Percentiles rank a stretch among this genome's conserved stretches.
phyloP scores from a whole-genome alignment of 2,797 vertebrate species.

The Acrossocheilus fasciatus region DNA sequence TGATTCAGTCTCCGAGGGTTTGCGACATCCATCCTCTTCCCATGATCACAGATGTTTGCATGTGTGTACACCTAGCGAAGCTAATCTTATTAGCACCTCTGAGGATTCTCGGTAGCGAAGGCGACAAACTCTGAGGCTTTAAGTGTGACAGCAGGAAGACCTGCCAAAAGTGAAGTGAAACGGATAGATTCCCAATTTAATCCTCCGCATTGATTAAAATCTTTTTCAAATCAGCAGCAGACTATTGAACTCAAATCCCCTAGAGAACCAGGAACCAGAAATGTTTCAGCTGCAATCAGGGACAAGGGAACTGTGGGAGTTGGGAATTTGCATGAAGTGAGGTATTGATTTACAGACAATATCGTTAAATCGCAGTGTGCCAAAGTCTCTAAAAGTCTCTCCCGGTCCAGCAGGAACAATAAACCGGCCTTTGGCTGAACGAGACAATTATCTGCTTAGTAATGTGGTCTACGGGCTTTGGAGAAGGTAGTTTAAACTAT shows the following conservation, averaged over 20 bases:
- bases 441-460: conserved; percentile 1
- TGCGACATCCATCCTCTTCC: conserved; percentile 25
- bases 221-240: conserved; percentile 33
- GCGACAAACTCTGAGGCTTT: conserved; percentile 31
- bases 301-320: background rate
- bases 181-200: conserved; percentile 34
- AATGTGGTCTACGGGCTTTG: background rate
- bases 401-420: conserved; percentile 14
- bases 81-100: conserved; percentile 50
- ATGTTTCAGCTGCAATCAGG: conserved; percentile 33
- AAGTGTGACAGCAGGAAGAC: conserved; percentile 35
- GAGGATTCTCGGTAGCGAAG: conserved; percentile 30
- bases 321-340: conserved; percentile 29
- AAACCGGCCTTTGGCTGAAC: conserved; percentile 18
- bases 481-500: conserved; percentile 4
- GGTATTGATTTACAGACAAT: conserved; percentile 40
- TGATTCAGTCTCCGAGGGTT: conserved; percentile 32
- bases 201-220: conserved; percentile 44
- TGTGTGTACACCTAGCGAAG: conserved; percentile 36
- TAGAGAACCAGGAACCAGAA: conserved; percentile 12
- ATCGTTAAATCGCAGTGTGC: background rate
- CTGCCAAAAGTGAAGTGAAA: conserved; percentile 45
- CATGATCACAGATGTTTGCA: conserved; percentile 39
- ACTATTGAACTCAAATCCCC: conserved; percentile 15
- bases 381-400: conserved; percentile 17